Evolutionary conservation across 2,113 vertebrate genomes (phyloP), one percentile per base, ranked within the genome.

Genomic region (Dasyurus viverrinus): DNA sequence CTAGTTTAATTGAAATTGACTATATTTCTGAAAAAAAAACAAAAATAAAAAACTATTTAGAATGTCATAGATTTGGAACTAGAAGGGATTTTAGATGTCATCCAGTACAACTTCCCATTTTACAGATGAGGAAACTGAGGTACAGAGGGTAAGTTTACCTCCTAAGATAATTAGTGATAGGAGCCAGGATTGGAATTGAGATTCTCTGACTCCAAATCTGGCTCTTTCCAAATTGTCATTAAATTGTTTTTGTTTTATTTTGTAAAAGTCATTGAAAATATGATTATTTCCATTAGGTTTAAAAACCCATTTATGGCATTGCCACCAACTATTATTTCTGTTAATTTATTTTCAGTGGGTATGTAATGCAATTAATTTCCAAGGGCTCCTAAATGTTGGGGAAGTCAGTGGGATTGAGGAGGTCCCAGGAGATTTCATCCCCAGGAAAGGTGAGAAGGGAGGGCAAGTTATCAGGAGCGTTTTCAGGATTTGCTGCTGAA

Each of bases 391-490:
- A 84, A 52, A 54, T 19, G 8, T 60, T 12, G 2, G 54, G 68
- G 90, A 53, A 36, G 60, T 92, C 8, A n/a, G 19, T 0, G 0
- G 89, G 42, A 10, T 25, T 53, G 24, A 76, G 55, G 36, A 4
- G 25, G 23, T 12, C 10, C 0, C n/a, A 16, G 30, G 91, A 55
- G 53, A 23, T 0, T 14, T 27, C 16, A 2, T 14, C 0, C 8
- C 84, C 54, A 99, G 95, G 99, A 99, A 76, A 99, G 99, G 98
- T 99, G 99, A 99, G 99, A 99, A 99, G 98, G 8, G 98, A 97
- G 97, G 92, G 90, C 89, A 30, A 23, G 4, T 16, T 19, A 91
- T 27, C 0, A 22, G 11, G 46, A 94, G 90, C 89, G 8, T 22
- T 91, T 90, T 47, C 36, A 27, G 7, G 60, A 16, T 25, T 25